Conservation (phyloP, 23 tunicate species). For the Styela plicata region DNA sequence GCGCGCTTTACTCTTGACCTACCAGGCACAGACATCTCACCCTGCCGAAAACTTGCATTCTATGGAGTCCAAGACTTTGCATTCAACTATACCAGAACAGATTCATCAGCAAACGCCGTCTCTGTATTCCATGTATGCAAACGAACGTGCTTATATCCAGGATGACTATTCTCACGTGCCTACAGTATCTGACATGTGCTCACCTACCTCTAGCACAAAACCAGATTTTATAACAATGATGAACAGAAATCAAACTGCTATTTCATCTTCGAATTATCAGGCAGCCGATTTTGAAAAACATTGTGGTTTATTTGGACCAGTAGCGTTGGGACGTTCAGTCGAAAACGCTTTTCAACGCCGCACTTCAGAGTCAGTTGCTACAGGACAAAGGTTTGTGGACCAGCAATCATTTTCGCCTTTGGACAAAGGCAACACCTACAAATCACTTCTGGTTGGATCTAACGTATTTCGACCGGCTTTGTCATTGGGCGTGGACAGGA, state of each 20-base stretch:
- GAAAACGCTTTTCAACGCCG: background rate
- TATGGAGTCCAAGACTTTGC: background rate
- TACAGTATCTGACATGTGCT: background rate
- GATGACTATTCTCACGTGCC: background rate
- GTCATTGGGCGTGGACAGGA: background rate
- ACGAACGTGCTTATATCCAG: background rate
- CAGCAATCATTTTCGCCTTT: background rate
- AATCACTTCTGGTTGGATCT: background rate
- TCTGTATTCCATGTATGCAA: background rate
- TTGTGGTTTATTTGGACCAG: background rate
- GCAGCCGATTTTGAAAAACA: background rate
- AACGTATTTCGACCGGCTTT: background rate
- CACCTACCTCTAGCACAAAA: background rate
- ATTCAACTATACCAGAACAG: background rate
- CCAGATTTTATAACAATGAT: background rate
- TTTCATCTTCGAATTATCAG: slow-evolving; percentile 2
- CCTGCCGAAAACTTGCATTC: background rate
- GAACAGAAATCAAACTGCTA: background rate
- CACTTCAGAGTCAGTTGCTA: background rate
- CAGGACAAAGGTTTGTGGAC: background rate
- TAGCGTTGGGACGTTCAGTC: slow-evolving; percentile 1
- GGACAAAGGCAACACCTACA: background rate
- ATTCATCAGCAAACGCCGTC: background rate
- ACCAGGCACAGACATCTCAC: background rate
- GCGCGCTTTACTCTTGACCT: background rate